Percentiles rank a stretch among this genome's conserved stretches.
Conservation (phyloP, 2,113 vertebrate genomes). For the Rhinopomastus cyanomelas region DNA sequence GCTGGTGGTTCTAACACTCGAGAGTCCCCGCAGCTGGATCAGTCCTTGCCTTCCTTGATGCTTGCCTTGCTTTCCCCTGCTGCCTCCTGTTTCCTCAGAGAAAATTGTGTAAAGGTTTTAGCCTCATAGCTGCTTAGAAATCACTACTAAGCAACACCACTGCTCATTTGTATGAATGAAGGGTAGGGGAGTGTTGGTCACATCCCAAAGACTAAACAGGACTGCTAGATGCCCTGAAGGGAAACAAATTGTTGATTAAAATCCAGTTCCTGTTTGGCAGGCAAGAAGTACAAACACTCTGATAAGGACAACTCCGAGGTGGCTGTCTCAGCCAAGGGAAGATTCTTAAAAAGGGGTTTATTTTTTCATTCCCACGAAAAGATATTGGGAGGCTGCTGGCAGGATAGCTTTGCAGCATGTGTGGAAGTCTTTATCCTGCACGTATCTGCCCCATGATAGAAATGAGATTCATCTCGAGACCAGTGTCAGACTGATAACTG, state of each 20-base stretch:
- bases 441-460: not conserved
- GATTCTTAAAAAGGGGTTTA: not conserved
- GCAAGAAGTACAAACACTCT: not conserved
- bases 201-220: slow-evolving; percentile 46
- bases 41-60: not conserved
- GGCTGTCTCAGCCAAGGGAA: slow-evolving; percentile 34
- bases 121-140: slow-evolving; percentile 6
- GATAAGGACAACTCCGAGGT: slow-evolving; percentile 43
- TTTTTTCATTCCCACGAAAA: not conserved
- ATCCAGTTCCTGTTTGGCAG: slow-evolving; percentile 60
- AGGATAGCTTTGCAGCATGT: not conserved
- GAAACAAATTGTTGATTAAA: slow-evolving; percentile 64
- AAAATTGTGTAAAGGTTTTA: not conserved
- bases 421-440: not conserved
- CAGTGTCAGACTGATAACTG: not conserved
- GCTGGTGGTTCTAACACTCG: not conserved
- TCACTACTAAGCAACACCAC: not conserved
- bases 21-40: not conserved
- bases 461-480: not conserved
- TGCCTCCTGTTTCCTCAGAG: not conserved
- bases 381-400: not conserved
- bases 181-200: slow-evolving; percentile 30
- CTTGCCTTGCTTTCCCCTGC: not conserved
- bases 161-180: slow-evolving; percentile 43
- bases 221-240: slow-evolving; percentile 41